These are phyloP conservation scores for Apodemia zela DNA, from an alignment of 2,888 invertebrate species.

Conservation along the genomic window DNA sequence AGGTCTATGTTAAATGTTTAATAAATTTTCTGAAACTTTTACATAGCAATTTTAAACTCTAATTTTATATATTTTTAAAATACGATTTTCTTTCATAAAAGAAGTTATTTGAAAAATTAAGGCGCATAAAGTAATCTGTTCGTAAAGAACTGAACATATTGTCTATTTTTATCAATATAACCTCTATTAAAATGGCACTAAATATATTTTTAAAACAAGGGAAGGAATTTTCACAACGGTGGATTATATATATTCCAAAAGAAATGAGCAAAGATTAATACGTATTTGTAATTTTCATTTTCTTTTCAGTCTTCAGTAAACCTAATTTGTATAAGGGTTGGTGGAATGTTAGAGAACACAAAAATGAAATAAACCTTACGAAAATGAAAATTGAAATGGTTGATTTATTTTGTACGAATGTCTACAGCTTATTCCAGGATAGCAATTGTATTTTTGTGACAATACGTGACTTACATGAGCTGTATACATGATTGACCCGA, in stretches of 20 bases:
- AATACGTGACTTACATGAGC: neutral
- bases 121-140: conserved; percentile 26
- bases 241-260: conserved; percentile 30
- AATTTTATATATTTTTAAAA: conserved; percentile 22
- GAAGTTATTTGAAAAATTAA: conserved; percentile 30
- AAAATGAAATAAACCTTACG: conserved; percentile 25
- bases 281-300: conserved; percentile 47
- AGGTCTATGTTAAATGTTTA: conserved; percentile 61
- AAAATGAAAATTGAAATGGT: conserved; percentile 22
- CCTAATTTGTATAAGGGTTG: conserved; percentile 59
- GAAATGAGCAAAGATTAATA: conserved; percentile 54
- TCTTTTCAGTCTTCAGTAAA: conserved; percentile 75
- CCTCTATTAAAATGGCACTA: conserved; percentile 73
- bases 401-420: conserved; percentile 26
- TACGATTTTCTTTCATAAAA: conserved; percentile 11
- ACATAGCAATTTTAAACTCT: conserved; percentile 43
- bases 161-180: conserved; percentile 67
- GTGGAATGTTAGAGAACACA: conserved; percentile 62
- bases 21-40: conserved; percentile 70
- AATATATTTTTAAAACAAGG: conserved; percentile 61
- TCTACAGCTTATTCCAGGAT: conserved; percentile 48
- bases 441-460: conserved; percentile 43
- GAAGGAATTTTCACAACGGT: conserved; percentile 77
- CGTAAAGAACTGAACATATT: conserved; percentile 56
- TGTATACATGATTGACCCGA: conserved; percentile 48